Base-by-base conservation (phyloP, 2,888 invertebrate genomes). In the Podotricha telesiphe region DNA sequence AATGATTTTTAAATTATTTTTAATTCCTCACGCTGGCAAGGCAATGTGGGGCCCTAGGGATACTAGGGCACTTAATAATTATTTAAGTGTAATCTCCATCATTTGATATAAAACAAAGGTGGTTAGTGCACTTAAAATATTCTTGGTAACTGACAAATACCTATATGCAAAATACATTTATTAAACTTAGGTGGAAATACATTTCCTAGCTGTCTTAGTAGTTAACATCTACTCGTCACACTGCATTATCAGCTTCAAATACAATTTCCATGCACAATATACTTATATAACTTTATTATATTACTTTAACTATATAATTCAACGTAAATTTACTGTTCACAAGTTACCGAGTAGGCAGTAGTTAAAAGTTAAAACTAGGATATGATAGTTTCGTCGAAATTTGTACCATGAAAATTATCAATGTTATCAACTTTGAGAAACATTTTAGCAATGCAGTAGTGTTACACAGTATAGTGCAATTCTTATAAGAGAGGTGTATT, bases 321-420 rank as follows among this genome's bases (percentile, higher is more conserved):
- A 50, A 37, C 22, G 20, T 58, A 34, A 47, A 63, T 50, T 40
- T 45, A 22, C 19, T 51, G 15, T 65, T 61, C 45, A 56, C 20
- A 59, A 68, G 59, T 70, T 56, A 65, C 59, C 53, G 48, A 65
- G 61, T 50, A 22, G 51, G 22, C 15, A 15, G 51, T 28, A 71
- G 68, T 58, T 68, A 71, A 66, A 45, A 58, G 65, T 65, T 63
- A 42, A 63, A 63, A 62, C 62, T 62, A 59, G 58, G 59, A 55
- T 28, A 17, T 63, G 58, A 66, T 68, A 68, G 68, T 66, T 68
- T 66, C 56, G 50, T 55, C 61, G 40, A 66, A 71, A 58, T 71
- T 62, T 56, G 48, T 22, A 17, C 15, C 34, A 51, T 65, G 56
- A 47, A 65, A 64, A 68, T 68, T 64, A 66, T 66, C 65, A 51